Evolutionary conservation across 2,113 vertebrate genomes (phyloP).

Genomic region (Bagarius yarrelli): DNA sequence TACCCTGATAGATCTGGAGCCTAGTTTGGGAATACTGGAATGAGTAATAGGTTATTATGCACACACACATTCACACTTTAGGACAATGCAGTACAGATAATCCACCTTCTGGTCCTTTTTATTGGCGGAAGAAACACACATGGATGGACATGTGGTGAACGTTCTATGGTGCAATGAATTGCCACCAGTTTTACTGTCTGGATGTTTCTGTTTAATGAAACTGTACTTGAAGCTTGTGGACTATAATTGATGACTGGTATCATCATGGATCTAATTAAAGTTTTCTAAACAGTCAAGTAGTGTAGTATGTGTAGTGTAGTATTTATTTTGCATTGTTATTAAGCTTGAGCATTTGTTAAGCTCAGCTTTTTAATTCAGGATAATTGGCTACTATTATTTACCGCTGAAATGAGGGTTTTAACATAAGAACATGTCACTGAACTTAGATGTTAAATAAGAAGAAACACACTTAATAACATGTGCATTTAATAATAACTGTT

Average conservation of each 20-base stretch:
- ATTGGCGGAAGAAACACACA: neutral
- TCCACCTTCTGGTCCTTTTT: neutral
- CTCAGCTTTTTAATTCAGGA: neutral
- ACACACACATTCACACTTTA: neutral
- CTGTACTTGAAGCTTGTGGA: neutral
- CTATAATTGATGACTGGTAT: neutral
- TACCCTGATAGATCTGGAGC: no score
- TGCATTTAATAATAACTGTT: neutral
- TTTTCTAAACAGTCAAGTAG: no score
- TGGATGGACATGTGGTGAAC: neutral
- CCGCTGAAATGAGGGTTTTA: neutral
- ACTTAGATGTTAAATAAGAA: neutral
- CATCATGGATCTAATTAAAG: no score
- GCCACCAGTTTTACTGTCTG: neutral
- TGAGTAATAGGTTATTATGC: no score
- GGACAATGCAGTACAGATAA: neutral
- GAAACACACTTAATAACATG: neutral
- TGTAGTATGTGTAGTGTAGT: no score
- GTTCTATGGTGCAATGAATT: neutral
- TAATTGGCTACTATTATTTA: no score
- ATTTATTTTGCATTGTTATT: neutral
- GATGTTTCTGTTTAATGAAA: neutral
- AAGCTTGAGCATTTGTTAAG: neutral
- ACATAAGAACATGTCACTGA: neutral
- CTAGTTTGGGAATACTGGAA: no score